Percentiles rank a stretch among this genome's conserved stretches.
Conservation (phyloP, 2,888 invertebrate species). For the Chymomyza procnemis region DNA sequence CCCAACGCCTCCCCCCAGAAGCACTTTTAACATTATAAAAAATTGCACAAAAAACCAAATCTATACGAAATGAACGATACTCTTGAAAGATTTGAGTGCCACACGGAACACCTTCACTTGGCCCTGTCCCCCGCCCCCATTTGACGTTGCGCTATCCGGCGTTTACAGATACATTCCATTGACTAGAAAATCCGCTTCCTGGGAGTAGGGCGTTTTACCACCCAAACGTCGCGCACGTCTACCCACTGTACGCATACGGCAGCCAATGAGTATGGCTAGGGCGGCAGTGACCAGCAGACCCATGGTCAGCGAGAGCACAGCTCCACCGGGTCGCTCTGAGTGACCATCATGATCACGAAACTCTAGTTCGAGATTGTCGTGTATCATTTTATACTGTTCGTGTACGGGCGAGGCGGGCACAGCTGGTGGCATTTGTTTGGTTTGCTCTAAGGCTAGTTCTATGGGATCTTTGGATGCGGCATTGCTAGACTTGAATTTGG, state of each 20-base stretch:
- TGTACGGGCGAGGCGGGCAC: conserved; percentile 70
- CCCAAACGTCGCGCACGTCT: conserved; percentile 85
- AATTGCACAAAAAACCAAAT: background rate
- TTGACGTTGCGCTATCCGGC: background rate
- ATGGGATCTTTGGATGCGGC: conserved; percentile 53
- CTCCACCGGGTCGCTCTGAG: conserved; percentile 87
- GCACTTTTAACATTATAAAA: background rate
- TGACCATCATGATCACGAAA: conserved; percentile 82
- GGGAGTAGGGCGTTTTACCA: conserved; percentile 89
- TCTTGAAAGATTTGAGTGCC: background rate
- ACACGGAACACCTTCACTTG: background rate
- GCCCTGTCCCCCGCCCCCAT: background rate
- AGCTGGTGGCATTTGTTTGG: conserved; percentile 37
- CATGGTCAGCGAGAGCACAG: conserved; percentile 87
- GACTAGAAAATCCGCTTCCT: conserved; percentile 97
- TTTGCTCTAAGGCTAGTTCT: conserved; percentile 62
- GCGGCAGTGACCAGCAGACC: conserved; percentile 89
- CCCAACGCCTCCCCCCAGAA: background rate
- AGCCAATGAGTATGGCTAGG: conserved; percentile 89
- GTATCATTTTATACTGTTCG: conserved; percentile 77
- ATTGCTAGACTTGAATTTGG: conserved; percentile 50
- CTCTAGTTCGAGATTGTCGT: conserved; percentile 76
- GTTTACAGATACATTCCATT: conserved; percentile 95
- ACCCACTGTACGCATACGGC: conserved; percentile 87
- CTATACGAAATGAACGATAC: background rate